These are phyloP conservation scores for Ochotona curzoniae DNA, from an alignment of 2,113 vertebrate genomes.

Conservation along the genomic window DNA sequence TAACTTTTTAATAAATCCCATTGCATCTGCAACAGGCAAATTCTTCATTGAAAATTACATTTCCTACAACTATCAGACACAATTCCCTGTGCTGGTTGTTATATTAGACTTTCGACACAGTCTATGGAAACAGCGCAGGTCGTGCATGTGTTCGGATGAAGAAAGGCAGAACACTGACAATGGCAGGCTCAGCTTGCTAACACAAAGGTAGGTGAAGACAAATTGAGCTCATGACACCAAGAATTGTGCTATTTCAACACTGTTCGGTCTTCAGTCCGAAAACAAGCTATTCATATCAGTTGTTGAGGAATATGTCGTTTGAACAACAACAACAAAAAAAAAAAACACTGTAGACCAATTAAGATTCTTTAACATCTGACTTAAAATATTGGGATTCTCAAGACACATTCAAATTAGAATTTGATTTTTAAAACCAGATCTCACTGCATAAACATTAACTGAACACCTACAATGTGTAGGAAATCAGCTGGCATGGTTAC, in stretches of 20 bases:
- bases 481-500: background rate
- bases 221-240: background rate
- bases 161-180: background rate
- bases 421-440: background rate
- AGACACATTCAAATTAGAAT: constrained; percentile 7
- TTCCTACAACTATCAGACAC: background rate
- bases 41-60: background rate
- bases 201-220: constrained; percentile 46
- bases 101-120: background rate
- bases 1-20: constrained; percentile 71
- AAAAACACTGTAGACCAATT: background rate
- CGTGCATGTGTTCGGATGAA: background rate
- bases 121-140: background rate
- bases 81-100: constrained; percentile 49
- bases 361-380: background rate
- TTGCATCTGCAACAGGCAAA: background rate
- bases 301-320: background rate
- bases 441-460: background rate
- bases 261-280: background rate
- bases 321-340: background rate
- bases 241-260: background rate
- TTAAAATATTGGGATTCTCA: background rate
- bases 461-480: background rate
- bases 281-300: background rate
- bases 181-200: constrained; percentile 16